A percentile compares a stretch with the other conserved stretches of the same genome.
Evolutionary conservation across 2,888 invertebrate genomes (phyloP).

Genomic region (Physocephala rufipes): DNA sequence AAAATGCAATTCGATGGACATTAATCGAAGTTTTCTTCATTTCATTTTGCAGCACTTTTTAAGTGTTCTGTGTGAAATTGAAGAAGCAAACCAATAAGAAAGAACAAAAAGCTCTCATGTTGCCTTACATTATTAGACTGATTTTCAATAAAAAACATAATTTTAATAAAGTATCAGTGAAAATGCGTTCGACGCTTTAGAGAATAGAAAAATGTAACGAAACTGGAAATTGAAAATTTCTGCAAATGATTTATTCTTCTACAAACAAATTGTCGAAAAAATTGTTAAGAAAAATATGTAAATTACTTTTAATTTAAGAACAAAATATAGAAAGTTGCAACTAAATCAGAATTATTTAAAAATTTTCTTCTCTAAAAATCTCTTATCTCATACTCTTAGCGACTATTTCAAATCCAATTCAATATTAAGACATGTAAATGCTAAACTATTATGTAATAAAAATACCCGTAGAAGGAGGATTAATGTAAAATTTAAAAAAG

Average conservation of each 20-base stretch:
- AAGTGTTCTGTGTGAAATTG: constrained; percentile 8
- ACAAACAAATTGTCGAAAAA: no score
- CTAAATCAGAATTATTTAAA: no score
- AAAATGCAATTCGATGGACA: neutral
- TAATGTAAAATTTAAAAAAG: neutral
- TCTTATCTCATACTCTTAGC: neutral
- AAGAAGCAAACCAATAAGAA: constrained; percentile 29
- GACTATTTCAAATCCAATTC: neutral
- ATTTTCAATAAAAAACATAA: constrained; percentile 67
- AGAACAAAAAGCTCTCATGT: constrained; percentile 68
- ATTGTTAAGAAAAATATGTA: no score
- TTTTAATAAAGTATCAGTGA: constrained; percentile 25
- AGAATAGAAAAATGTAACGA: constrained; percentile 45
- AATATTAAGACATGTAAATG: constrained; percentile 22
- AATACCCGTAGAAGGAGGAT: constrained; percentile 22
- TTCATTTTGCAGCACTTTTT: neutral
- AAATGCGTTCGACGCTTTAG: constrained; percentile 49
- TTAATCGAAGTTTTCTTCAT: neutral
- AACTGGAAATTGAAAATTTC: constrained; percentile 37
- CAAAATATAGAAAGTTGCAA: no score
- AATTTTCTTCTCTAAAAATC: neutral
- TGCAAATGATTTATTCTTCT: neutral
- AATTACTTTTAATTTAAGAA: no score
- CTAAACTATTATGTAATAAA: constrained; percentile 42
- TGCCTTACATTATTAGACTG: constrained; percentile 77